Evolutionary conservation across 2,797 vertebrate genomes (phyloP), one percentile per base, ranked within the genome.

Genomic region (Intellagama lesueurii): DNA sequence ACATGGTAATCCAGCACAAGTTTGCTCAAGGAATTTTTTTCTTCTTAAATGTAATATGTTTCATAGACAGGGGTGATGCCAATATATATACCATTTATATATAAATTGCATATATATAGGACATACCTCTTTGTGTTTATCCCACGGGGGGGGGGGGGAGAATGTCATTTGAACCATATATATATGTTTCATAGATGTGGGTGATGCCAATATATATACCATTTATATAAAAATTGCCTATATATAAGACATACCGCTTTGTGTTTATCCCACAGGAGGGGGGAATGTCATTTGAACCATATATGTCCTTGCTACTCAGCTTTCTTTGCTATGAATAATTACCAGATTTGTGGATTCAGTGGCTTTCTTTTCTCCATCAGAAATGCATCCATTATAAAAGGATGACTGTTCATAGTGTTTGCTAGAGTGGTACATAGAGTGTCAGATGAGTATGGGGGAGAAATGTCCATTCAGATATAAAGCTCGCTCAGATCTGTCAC

Each of bases 321-420:
- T 85, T 73, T 28, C 12, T 64, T 49, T 0, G 0, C 0, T 0
- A 83, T 0, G 0, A 89, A 88, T 64, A 75, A 76, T 78, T 86
- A 52, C 24, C 52, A 88, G n/a, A 86, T 1, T 14, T 14, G 0
- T 5, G 2, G 7, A 86, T 84, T 76, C 75, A 78, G 24, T 70
- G 19, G 7, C 56, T 89, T 76, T 19, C 0, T 0, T 84, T 89
- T 84, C 70, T 75, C 75, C 40, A 28, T 26, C 49, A 75, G 40
- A 90, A 94, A 93, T 12, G 80, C n/a, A 90, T 87, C 77, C 72
- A 83, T 72, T 60, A 64, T 93, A 52, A 75, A 49, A 2, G 11
- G 86, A 30, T 30, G 24, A 22, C 56, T 56, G 14, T 56, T 56
- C 0, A 56, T 8, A 56, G 52, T 16, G 44, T 64, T 72, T 90